Conservation (phyloP, 2,113 vertebrate species). For the Procavia capensis region DNA sequence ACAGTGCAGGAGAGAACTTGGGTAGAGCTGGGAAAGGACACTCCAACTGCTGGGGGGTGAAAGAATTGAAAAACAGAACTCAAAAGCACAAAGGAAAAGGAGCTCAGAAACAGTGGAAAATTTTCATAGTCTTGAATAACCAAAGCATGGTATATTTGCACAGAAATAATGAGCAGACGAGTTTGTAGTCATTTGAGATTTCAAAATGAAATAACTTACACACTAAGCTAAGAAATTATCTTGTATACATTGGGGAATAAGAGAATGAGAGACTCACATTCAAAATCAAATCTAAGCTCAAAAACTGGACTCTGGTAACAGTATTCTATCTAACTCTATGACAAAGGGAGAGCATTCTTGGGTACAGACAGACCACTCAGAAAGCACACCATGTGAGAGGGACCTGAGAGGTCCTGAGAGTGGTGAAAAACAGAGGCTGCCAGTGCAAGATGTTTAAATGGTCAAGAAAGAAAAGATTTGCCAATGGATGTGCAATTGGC, state of each 20-base stretch:
- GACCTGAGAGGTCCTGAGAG: neutral
- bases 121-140: fast-evolving
- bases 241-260: fast-evolving
- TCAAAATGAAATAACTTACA: neutral
- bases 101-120: neutral
- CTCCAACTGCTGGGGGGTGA: neutral
- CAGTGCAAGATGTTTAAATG: neutral
- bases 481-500: fast-evolving
- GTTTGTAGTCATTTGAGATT: too few species aligned
- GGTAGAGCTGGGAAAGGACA: too few species aligned
- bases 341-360: fast-evolving
- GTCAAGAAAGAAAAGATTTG: neutral
- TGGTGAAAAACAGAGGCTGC: neutral
- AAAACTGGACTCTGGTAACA: neutral
- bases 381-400: neutral
- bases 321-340: neutral
- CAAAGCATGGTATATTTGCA: neutral
- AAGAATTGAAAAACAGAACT: neutral
- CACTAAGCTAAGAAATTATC: too few species aligned
- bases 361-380: fast-evolving
- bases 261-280: neutral
- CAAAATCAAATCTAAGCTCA: fast-evolving
- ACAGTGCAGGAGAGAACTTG: neutral
- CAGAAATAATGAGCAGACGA: neutral
- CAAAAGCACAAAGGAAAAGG: neutral